These are phyloP conservation scores for Atta cephalotes DNA, from an alignment of 1,140 invertebrate genomes.

Conservation along the genomic window DNA sequence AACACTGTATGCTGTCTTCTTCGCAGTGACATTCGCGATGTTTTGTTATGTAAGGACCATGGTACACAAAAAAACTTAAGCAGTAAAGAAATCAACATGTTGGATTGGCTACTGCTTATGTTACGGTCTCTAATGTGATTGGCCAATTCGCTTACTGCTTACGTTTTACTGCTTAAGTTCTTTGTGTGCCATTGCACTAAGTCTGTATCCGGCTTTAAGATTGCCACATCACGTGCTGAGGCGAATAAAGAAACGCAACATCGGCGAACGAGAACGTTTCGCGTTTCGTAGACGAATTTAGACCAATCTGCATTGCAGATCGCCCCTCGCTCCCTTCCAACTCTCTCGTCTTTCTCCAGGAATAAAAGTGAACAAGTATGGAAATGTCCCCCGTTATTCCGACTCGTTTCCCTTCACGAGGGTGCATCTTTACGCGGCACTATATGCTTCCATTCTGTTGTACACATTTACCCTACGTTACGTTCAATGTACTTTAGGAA, in stretches of 20 bases:
- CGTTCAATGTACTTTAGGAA: slow-evolving; percentile 52
- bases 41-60: too few relatives aligned
- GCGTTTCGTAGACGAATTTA: slow-evolving; percentile 74
- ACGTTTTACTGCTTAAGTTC: too few relatives aligned
- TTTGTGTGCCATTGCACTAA: too few relatives aligned
- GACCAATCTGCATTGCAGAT: slow-evolving; percentile 85
- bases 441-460: slow-evolving; percentile 51
- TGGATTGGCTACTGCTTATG: too few relatives aligned
- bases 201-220: neutral
- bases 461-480: slow-evolving; percentile 75
- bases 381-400: slow-evolving; percentile 85
- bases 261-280: slow-evolving; percentile 47
- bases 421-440: slow-evolving; percentile 71
- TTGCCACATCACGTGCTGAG: slow-evolving; percentile 46
- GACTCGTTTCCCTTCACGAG: slow-evolving; percentile 82
- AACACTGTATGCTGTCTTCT: too few relatives aligned
- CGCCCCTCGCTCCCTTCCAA: slow-evolving; percentile 74
- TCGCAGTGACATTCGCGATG: too few relatives aligned
- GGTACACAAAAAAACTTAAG: too few relatives aligned
- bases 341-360: slow-evolving; percentile 54
- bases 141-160: too few relatives aligned
- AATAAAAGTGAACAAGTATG: slow-evolving; percentile 85
- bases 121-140: too few relatives aligned
- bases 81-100: too few relatives aligned
- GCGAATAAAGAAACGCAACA: slow-evolving; percentile 52